phyloP scores from a whole-genome alignment of 2,113 vertebrate species.

The Acrocephalus kingi region DNA sequence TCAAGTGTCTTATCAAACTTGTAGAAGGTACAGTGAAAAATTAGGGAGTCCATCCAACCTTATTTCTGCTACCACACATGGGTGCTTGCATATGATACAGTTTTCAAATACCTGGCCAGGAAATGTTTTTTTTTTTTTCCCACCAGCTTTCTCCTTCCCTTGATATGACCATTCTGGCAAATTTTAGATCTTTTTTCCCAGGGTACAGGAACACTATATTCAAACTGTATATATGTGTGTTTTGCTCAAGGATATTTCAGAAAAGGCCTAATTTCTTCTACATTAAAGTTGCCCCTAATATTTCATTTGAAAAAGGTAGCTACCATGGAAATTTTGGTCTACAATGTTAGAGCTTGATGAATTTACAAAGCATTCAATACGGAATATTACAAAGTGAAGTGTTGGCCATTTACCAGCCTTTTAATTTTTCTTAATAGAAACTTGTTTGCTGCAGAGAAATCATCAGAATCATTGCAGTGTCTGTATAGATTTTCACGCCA shows the following conservation, averaged over 20 bases:
- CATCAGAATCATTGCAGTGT: background rate
- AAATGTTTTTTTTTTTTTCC: background rate
- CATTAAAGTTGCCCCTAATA: background rate
- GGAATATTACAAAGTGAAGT: slow-evolving; percentile 6
- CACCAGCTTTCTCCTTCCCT: background rate
- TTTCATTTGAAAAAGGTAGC: background rate
- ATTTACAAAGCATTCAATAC: background rate
- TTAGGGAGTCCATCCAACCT: background rate
- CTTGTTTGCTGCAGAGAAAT: background rate
- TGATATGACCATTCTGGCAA: background rate
- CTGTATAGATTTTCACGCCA: background rate
- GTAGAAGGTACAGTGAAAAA: background rate
- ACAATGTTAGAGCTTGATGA: background rate
- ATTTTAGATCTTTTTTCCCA: background rate
- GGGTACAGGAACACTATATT: accelerated
- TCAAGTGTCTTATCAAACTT: background rate
- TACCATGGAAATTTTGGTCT: background rate
- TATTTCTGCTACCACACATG: background rate
- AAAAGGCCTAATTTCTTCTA: background rate
- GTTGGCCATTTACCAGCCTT: background rate
- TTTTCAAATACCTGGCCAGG: background rate
- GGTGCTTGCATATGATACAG: background rate
- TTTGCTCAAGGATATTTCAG: background rate
- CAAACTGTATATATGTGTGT: background rate
- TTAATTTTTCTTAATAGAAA: slow-evolving; percentile 4